Percentiles rank a stretch among this genome's conserved stretches.
These are phyloP conservation scores for Chloroceryle aenea DNA, from an alignment of 2,113 vertebrate species.

Conservation along the genomic window DNA sequence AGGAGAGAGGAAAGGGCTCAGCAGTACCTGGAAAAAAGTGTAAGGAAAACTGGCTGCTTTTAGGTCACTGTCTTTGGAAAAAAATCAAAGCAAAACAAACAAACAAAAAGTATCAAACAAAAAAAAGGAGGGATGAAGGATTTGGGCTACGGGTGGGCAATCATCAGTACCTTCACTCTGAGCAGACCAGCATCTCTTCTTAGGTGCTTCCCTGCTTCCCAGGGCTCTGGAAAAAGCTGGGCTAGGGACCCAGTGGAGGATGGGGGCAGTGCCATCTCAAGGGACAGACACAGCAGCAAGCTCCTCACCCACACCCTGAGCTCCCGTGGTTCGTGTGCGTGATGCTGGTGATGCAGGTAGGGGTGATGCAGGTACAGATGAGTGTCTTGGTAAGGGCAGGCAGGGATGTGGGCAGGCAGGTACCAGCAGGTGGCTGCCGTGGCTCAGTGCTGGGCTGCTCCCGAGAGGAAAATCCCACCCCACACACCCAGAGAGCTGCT, in stretches of 20 bases:
- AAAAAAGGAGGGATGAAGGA: too few relatives aligned
- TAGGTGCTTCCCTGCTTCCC: background rate
- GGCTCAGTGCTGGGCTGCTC: background rate
- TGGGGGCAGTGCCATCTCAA: background rate
- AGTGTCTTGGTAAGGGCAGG: background rate
- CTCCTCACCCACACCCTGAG: accelerated
- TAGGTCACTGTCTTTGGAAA: background rate
- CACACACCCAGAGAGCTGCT: accelerated
- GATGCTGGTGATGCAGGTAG: background rate
- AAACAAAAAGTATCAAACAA: too few relatives aligned
- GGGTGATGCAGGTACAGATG: background rate
- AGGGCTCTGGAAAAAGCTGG: background rate
- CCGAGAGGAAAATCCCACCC: background rate
- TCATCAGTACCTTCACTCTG: background rate
- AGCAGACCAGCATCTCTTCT: background rate
- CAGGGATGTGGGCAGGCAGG: background rate
- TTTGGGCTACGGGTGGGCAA: background rate
- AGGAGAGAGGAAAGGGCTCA: background rate
- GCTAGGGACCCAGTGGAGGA: background rate
- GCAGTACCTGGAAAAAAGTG: background rate
- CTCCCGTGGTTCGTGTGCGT: too few relatives aligned
- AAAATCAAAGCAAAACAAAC: too few relatives aligned
- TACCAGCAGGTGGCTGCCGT: background rate
- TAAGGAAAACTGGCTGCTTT: background rate
- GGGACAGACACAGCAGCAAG: background rate